Conservation (phyloP, 2,797 vertebrate species). For the Pantherophis alleghaniensis region DNA sequence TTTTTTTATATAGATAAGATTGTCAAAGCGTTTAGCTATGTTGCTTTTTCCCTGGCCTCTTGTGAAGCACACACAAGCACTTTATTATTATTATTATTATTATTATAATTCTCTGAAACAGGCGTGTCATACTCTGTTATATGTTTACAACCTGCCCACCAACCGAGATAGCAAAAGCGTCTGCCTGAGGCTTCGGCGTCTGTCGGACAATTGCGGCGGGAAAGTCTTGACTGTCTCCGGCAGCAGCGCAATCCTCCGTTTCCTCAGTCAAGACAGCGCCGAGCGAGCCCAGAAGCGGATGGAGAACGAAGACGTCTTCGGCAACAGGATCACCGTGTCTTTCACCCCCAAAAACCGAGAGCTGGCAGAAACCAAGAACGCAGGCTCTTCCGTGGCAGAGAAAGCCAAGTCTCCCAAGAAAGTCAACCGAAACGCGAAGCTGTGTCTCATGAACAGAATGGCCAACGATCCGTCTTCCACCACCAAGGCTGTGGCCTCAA, state of each 20-base stretch:
- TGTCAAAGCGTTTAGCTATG: neutral
- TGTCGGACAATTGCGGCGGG: conserved; percentile 97
- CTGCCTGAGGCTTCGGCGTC: conserved; percentile 89
- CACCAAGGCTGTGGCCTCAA: conserved; percentile 76
- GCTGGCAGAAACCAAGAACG: conserved; percentile 70
- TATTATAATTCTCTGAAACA: conserved; percentile 64
- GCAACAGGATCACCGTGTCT: conserved; percentile 88
- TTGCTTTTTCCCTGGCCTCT: neutral
- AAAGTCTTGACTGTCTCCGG: conserved; percentile 92
- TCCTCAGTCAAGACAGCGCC: conserved; percentile 87
- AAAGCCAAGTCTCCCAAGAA: conserved; percentile 90
- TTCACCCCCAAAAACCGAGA: conserved; percentile 84
- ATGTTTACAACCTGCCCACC: conserved; percentile 94
- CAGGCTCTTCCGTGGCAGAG: conserved; percentile 72
- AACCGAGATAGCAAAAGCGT: conserved; percentile 91
- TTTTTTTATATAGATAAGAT: neutral
- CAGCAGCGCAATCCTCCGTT: conserved; percentile 89
- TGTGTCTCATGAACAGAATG: conserved; percentile 77
- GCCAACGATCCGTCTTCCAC: conserved; percentile 81
- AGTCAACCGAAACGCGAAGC: conserved; percentile 78
- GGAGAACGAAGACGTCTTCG: conserved; percentile 98
- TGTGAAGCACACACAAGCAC: neutral
- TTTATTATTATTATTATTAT: neutral
- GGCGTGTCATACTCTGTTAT: conserved; percentile 92
- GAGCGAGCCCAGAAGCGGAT: conserved; percentile 93